Conservation (phyloP, 2,888 invertebrate species). For the Timema cristinae region DNA sequence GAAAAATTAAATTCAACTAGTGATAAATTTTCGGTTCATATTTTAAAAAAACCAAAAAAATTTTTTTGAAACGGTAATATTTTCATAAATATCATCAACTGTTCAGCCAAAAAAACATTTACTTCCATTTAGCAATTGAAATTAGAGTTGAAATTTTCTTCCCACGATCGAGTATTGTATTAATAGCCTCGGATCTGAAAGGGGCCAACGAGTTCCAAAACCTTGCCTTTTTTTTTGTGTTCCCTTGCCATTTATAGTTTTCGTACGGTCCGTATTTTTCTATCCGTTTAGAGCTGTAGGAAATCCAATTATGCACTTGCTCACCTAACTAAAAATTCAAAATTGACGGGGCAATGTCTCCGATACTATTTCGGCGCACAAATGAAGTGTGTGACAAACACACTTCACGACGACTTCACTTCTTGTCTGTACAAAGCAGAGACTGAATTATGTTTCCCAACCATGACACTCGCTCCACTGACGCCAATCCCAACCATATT, state of each 20-base stretch:
- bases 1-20: neutral
- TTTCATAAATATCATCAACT: neutral
- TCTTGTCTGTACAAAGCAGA: neutral
- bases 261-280: neutral
- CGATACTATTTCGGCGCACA: neutral
- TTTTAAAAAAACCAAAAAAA: neutral
- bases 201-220: neutral
- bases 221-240: neutral
- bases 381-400: slow-evolving; percentile 3
- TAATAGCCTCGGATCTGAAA: neutral
- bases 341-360: slow-evolving; percentile 5
- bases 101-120: neutral
- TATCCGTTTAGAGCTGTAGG: slow-evolving; percentile 3
- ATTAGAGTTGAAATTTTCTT: neutral
- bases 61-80: neutral
- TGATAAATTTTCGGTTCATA: neutral
- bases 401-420: neutral
- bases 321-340: neutral
- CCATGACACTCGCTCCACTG: too few species aligned
- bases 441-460: too few species aligned
- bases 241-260: slow-evolving; percentile 3
- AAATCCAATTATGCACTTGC: slow-evolving; percentile 3
- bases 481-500: too few species aligned
- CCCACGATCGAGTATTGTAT: slow-evolving; percentile 3
- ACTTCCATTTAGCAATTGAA: neutral